A percentile compares a stretch with the other conserved stretches of the same genome.
Conservation (phyloP, 2,888 invertebrate species). For the Stegophylla sp. region DNA sequence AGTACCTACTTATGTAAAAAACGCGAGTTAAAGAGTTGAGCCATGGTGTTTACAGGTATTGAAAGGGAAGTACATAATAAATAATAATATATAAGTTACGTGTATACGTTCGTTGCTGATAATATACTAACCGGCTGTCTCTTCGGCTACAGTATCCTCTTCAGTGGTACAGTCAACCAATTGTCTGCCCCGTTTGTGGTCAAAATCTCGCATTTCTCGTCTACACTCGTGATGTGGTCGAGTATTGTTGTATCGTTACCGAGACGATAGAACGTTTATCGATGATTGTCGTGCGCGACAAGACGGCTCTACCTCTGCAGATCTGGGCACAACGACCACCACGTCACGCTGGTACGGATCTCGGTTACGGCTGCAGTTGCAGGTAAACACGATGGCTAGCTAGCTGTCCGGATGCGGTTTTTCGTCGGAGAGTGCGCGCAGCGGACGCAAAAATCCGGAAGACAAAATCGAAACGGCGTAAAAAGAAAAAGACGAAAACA, state of each 20-base stretch:
- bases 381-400: not conserved
- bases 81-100: no score
- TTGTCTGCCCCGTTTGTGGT: slow-evolving; percentile 58
- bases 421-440: not conserved
- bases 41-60: no score
- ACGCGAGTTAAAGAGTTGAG: no score
- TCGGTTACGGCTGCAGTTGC: not conserved
- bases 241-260: not conserved
- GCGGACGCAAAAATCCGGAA: not conserved
- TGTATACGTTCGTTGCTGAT: no score
- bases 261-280: not conserved
- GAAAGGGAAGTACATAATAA: no score
- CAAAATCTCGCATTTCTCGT: slow-evolving; percentile 59
- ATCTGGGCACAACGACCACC: not conserved
- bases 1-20: no score
- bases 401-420: no score
- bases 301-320: not conserved
- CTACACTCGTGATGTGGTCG: slow-evolving; percentile 15
- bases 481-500: not conserved
- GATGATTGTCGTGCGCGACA: not conserved
- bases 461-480: not conserved
- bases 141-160: slow-evolving; percentile 50
- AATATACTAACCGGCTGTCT: slow-evolving; percentile 37
- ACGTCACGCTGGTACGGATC: not conserved
- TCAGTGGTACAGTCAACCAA: slow-evolving; percentile 58